Evolutionary conservation across 1,140 invertebrate species (phyloP).

Genomic region (Listronotus oregonensis): DNA sequence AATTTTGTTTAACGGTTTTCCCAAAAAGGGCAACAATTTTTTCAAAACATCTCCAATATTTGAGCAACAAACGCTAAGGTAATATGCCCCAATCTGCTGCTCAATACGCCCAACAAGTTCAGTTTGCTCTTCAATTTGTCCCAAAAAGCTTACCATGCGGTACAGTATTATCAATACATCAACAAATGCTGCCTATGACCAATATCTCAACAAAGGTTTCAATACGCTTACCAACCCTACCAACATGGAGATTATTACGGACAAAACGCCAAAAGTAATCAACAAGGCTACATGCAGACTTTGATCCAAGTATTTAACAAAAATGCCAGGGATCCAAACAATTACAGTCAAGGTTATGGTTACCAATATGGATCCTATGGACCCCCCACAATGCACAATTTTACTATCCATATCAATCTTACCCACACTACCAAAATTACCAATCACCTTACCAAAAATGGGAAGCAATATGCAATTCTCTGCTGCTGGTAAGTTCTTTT

Average conservation of each 20-base stretch:
- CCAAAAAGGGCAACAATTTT: background rate
- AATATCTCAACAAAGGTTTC: background rate
- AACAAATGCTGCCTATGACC: background rate
- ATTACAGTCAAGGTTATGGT: background rate
- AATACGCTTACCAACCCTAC: background rate
- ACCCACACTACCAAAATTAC: background rate
- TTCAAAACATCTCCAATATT: background rate
- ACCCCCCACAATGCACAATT: background rate
- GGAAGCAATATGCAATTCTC: background rate
- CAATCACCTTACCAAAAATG: background rate
- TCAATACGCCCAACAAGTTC: background rate
- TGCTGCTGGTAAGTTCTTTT: constrained; percentile 6
- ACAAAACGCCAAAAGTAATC: background rate
- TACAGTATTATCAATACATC: background rate
- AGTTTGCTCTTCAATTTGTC: background rate
- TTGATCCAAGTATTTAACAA: constrained; percentile 5
- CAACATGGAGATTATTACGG: background rate
- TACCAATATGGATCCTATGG: constrained; percentile 8
- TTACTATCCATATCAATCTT: background rate
- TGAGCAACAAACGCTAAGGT: background rate
- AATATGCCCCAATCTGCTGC: too few species aligned
- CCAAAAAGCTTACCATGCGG: background rate
- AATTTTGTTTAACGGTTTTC: background rate
- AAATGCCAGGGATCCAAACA: background rate
- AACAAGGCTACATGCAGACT: background rate